phyloP scores from a whole-genome alignment of 2,797 vertebrate species.

The Dromococcyx pavoninus region DNA sequence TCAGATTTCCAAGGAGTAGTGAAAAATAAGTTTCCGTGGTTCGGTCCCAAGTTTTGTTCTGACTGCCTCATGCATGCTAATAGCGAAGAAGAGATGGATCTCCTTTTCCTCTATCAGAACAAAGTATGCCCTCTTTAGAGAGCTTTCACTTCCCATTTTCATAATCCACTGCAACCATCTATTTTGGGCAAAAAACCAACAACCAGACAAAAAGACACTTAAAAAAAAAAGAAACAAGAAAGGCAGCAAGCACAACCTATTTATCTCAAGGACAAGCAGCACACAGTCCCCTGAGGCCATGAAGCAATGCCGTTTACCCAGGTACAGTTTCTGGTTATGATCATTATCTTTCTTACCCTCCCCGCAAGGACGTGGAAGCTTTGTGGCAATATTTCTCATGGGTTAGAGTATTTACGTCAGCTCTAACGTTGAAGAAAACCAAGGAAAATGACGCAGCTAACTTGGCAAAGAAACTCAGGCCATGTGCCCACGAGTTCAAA shows the following conservation, averaged over 20 bases:
- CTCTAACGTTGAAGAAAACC: neutral
- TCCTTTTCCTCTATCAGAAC: neutral
- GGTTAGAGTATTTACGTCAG: constrained; percentile 44
- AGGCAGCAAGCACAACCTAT: neutral
- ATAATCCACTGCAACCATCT: neutral
- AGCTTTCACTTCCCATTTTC: constrained; percentile 24
- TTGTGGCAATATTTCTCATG: constrained; percentile 39
- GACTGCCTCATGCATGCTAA: neutral
- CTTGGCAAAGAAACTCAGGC: neutral
- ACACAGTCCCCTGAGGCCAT: neutral
- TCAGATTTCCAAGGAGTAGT: constrained; percentile 44
- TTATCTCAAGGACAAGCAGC: constrained; percentile 4
- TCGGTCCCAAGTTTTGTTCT: neutral
- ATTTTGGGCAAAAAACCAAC: neutral
- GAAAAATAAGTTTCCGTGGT: constrained; percentile 23
- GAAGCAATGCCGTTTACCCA: neutral
- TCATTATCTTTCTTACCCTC: constrained; percentile 49
- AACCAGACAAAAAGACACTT: neutral
- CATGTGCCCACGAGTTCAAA: neutral
- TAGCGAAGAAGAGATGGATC: neutral
- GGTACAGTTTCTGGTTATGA: constrained; percentile 49
- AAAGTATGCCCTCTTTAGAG: neutral
- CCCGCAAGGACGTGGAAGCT: neutral
- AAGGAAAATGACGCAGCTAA: constrained; percentile 15
- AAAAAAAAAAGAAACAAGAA: neutral